phyloP scores from a whole-genome alignment of 2,113 vertebrate species.

The Chaetops frenatus region DNA sequence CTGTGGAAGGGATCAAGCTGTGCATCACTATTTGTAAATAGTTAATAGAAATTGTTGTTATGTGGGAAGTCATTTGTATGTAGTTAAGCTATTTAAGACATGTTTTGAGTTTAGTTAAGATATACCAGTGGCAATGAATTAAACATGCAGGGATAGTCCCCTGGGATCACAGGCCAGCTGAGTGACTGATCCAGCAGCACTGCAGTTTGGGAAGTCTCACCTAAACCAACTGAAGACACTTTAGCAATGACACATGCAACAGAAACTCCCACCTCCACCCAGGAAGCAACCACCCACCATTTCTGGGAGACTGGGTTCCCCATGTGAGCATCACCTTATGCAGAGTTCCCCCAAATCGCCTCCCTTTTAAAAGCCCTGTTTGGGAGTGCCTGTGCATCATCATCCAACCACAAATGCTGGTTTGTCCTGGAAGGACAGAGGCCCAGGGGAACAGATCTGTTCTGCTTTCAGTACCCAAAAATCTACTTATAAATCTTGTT shows the following conservation, averaged over 20 bases:
- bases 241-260: not conserved
- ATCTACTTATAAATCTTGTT: not conserved
- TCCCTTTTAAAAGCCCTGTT: not conserved
- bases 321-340: fast-evolving
- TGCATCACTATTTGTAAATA: not conserved
- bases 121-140: not conserved
- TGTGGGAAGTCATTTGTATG: not conserved
- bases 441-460: not conserved
- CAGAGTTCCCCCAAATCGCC: not conserved
- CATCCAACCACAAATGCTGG: fast-evolving
- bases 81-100: not conserved
- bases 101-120: not conserved
- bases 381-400: not conserved
- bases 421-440: not conserved
- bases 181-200: not conserved
- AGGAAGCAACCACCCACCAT: not conserved
- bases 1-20: not conserved
- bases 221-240: not conserved
- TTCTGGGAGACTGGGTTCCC: not conserved
- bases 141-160: not conserved
- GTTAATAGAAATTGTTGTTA: not conserved
- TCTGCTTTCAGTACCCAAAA: not conserved
- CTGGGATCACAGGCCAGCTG: not conserved
- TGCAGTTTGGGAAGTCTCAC: not conserved
- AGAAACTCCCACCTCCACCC: not conserved